Conservation (phyloP, 2,113 vertebrate species). For the Mustela lutreola region DNA sequence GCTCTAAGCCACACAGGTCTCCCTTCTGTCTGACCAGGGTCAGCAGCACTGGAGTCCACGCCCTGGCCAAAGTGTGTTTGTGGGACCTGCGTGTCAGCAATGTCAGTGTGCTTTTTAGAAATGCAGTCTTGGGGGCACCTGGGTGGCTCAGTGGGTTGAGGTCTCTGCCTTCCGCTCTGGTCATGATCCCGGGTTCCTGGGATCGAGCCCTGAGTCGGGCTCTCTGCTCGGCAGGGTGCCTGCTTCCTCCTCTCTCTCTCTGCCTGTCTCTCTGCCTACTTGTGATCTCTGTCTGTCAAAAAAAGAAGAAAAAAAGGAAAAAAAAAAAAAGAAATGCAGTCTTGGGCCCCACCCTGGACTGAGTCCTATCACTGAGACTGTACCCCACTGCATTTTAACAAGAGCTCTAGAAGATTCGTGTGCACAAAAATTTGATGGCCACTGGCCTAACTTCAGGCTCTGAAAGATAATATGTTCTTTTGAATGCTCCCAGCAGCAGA, state of each 20-base stretch:
- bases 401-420: background rate
- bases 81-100: accelerated
- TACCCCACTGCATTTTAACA: background rate
- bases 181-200: too few relatives aligned
- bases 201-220: too few relatives aligned
- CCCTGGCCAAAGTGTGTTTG: too few relatives aligned
- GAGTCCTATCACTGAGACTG: background rate
- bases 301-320: too few relatives aligned
- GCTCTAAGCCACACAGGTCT: accelerated
- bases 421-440: background rate
- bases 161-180: too few relatives aligned
- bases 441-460: background rate
- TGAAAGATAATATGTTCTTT: background rate
- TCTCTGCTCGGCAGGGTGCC: too few relatives aligned
- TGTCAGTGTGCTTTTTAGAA: background rate
- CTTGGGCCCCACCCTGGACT: background rate
- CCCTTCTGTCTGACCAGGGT: background rate
- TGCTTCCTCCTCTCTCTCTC: too few relatives aligned
- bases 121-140: background rate
- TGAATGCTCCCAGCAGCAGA: background rate
- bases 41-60: background rate
- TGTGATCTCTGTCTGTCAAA: too few relatives aligned
- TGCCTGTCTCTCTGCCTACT: too few relatives aligned
- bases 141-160: too few relatives aligned
- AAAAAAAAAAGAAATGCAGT: background rate